These are phyloP conservation scores for Pantherophis guttatus DNA, from an alignment of 2,113 vertebrate genomes.

Conservation along the genomic window DNA sequence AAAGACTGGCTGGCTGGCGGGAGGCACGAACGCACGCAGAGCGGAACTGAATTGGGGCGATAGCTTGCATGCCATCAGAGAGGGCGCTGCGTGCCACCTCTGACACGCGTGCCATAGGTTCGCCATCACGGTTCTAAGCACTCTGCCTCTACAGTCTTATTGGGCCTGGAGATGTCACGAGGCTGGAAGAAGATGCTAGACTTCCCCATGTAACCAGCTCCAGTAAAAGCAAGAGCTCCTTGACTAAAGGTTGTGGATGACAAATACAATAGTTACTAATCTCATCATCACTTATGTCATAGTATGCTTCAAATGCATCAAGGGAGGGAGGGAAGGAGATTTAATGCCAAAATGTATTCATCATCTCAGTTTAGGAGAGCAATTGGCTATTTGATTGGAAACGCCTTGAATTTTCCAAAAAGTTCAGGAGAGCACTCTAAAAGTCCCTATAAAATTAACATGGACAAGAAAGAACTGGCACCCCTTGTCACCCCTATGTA, in stretches of 20 bases:
- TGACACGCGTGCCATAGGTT: too few species aligned
- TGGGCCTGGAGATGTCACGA: background rate
- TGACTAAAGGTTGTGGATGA: background rate
- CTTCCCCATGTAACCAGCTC: background rate
- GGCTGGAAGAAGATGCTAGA: background rate
- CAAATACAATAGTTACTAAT: background rate
- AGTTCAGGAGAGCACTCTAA: background rate
- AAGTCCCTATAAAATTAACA: background rate
- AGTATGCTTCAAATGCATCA: background rate
- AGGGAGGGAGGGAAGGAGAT: background rate
- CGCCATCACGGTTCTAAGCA: background rate
- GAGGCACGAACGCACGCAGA: too few species aligned
- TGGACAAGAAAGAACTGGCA: background rate
- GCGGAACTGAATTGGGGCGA: too few species aligned
- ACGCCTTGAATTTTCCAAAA: background rate
- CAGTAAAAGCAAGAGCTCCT: background rate
- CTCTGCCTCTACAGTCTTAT: background rate
- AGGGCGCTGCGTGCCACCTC: too few species aligned
- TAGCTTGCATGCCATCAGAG: too few species aligned
- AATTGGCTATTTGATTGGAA: background rate
- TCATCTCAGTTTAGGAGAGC: background rate
- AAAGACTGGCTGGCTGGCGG: too few species aligned
- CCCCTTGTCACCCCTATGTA: background rate
- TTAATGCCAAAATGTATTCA: background rate
- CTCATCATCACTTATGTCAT: background rate